These are phyloP conservation scores for Microtus agrestis DNA, from an alignment of 2,797 vertebrate species.

Conservation along the genomic window DNA sequence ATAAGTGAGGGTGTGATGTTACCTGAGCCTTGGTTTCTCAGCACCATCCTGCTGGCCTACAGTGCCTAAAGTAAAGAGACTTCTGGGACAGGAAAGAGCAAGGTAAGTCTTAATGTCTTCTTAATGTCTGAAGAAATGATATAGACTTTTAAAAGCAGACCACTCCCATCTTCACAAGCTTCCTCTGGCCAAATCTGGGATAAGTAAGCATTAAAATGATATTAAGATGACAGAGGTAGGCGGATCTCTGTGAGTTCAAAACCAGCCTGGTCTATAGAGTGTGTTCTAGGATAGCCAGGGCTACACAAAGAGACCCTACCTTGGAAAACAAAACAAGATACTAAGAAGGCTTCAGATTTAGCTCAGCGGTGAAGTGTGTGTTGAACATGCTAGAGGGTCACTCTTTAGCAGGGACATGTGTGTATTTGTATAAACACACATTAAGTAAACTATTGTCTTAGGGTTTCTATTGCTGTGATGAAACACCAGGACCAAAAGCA, in stretches of 20 bases:
- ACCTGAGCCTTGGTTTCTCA: conserved; percentile 19
- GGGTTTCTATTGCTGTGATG: neutral
- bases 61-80: neutral
- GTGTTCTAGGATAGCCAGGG: neutral
- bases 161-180: neutral
- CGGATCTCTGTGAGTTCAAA: neutral
- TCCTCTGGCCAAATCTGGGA: neutral
- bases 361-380: neutral
- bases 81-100: neutral
- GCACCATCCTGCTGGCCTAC: neutral
- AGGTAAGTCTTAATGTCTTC: neutral
- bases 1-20: neutral
- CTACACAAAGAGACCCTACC: neutral
- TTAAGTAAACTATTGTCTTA: neutral
- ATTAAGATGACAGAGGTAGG: neutral
- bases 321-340: neutral
- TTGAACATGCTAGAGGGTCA: neutral
- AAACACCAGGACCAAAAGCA: neutral
- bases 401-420: no score
- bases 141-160: neutral
- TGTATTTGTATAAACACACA: neutral
- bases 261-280: neutral
- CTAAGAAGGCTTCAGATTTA: neutral
- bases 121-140: neutral
- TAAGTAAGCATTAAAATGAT: neutral